phyloP scores from a whole-genome alignment of 2,888 invertebrate species.

The Rhagonycha fulva region DNA sequence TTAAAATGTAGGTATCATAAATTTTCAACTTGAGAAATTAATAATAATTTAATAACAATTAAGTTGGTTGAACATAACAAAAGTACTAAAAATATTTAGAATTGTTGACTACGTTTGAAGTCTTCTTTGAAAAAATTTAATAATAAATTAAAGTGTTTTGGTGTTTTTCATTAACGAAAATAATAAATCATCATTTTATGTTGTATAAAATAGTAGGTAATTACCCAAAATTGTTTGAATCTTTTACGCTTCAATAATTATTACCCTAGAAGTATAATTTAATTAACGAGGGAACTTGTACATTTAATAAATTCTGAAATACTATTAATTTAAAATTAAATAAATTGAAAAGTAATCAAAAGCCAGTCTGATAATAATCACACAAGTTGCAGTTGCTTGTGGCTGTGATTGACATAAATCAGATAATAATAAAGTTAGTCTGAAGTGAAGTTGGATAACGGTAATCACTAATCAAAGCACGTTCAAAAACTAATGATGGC shows the following conservation, averaged over 20 bases:
- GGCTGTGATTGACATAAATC: constrained; percentile 23
- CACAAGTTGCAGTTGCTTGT: constrained; percentile 11
- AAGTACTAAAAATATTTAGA: no score
- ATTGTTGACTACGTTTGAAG: no score
- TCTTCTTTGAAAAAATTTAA: no score
- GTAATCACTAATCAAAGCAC: constrained; percentile 28
- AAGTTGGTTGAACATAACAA: no score
- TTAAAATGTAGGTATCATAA: no score
- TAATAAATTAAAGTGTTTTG: no score
- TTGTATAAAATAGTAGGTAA: not conserved
- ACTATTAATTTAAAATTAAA: constrained; percentile 12
- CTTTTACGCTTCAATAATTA: not conserved
- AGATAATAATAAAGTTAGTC: constrained; percentile 24
- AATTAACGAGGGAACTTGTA: not conserved
- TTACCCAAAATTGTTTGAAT: not conserved
- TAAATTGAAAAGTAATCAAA: constrained; percentile 23
- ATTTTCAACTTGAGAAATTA: no score
- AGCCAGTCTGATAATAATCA: constrained; percentile 18
- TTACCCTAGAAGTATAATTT: not conserved
- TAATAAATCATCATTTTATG: not conserved
- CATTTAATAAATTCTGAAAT: not conserved
- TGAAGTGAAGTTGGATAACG: constrained; percentile 26
- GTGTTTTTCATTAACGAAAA: not conserved
- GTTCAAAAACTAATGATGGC: constrained; percentile 26
- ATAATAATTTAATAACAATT: no score